These are phyloP conservation scores for Erinaceus europaeus DNA, from an alignment of 2,113 vertebrate genomes.

Conservation along the genomic window DNA sequence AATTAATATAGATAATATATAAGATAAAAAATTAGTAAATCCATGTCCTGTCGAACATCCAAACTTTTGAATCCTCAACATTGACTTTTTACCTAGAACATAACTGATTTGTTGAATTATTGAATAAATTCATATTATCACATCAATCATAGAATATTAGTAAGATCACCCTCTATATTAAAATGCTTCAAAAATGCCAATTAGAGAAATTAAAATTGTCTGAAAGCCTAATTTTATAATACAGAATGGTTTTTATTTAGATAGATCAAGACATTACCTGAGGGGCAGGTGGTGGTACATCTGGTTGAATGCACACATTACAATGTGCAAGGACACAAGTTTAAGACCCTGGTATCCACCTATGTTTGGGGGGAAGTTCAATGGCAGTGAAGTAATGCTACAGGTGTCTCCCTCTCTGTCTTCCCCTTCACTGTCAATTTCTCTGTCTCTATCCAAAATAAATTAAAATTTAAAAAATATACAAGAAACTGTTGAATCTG, in stretches of 20 bases:
- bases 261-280: not conserved
- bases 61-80: not conserved
- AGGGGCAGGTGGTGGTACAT: too few species aligned
- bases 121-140: not conserved
- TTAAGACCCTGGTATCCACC: too few species aligned
- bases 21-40: not conserved
- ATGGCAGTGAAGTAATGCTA: too few species aligned
- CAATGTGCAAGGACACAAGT: too few species aligned
- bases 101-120: not conserved
- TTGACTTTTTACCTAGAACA: not conserved
- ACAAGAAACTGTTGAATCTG: not conserved
- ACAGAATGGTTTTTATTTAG: not conserved
- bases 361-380: too few species aligned
- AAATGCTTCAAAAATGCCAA: not conserved
- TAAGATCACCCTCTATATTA: not conserved
- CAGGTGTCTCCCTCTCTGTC: too few species aligned
- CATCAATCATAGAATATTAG: not conserved
- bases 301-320: too few species aligned
- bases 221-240: not conserved
- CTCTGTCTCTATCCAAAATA: too few species aligned
- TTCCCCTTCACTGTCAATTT: too few species aligned
- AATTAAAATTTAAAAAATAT: too few species aligned
- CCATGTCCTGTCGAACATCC: not conserved
- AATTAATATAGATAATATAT: not conserved
- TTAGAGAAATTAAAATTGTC: not conserved